Conservation (phyloP, 2,113 vertebrate genomes). For the Daboia siamensis region DNA sequence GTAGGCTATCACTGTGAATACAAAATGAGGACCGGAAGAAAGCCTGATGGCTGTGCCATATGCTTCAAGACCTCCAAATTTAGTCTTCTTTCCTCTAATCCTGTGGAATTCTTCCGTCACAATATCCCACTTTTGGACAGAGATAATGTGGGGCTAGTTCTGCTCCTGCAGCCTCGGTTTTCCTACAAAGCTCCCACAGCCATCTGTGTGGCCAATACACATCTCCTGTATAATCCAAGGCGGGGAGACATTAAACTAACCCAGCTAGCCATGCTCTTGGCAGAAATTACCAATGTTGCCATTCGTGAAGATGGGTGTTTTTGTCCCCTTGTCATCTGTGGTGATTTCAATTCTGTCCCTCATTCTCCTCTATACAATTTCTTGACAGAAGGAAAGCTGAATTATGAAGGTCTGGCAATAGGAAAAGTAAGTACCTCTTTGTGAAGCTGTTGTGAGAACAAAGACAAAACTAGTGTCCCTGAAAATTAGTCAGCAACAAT, state of each 20-base stretch:
- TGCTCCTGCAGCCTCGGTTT: conserved; percentile 77
- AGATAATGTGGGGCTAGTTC: conserved; percentile 91
- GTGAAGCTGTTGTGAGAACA: neutral
- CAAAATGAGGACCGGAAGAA: conserved; percentile 90
- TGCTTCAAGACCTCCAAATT: conserved; percentile 87
- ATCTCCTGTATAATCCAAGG: conserved; percentile 92
- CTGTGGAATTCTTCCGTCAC: conserved; percentile 84
- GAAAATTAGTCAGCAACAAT: neutral
- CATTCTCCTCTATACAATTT: conserved; percentile 89
- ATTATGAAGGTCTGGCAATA: conserved; percentile 83
- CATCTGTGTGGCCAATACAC: conserved; percentile 91
- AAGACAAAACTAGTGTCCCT: neutral
- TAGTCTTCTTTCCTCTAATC: conserved; percentile 80
- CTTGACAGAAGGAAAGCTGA: conserved; percentile 82
- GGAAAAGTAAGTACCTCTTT: conserved; percentile 75
- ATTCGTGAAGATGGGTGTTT: conserved; percentile 71
- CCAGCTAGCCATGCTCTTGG: conserved; percentile 90
- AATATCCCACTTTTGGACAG: conserved; percentile 87
- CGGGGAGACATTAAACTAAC: conserved; percentile 95
- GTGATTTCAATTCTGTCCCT: conserved; percentile 95
- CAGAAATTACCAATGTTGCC: conserved; percentile 82
- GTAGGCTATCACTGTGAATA: conserved; percentile 92
- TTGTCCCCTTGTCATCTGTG: conserved; percentile 86
- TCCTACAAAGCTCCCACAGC: conserved; percentile 30
- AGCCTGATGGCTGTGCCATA: conserved; percentile 91